Evolutionary conservation across 1,140 invertebrate genomes (phyloP).

Genomic region (Pseudomyrmex pallidus): DNA sequence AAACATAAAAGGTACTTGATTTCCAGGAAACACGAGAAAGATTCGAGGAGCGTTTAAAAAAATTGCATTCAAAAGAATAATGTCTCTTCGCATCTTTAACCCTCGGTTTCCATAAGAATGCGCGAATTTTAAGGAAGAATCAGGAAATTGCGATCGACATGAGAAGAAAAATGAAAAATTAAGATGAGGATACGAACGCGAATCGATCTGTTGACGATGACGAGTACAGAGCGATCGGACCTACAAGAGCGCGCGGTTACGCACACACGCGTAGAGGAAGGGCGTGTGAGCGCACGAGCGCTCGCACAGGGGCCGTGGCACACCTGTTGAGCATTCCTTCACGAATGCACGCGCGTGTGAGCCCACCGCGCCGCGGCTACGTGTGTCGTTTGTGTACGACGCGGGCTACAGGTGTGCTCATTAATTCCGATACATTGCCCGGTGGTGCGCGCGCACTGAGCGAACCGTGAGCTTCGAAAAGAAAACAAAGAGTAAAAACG

Average conservation of each 20-base stretch:
- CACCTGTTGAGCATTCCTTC: conserved; percentile 83
- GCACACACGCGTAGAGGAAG: conserved; percentile 46
- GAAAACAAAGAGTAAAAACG: background rate
- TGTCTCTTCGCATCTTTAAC: background rate
- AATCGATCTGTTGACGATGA: background rate
- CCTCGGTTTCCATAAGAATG: background rate
- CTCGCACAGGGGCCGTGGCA: conserved; percentile 73
- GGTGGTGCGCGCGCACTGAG: conserved; percentile 1
- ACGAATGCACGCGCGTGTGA: conserved; percentile 72
- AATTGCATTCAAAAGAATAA: background rate
- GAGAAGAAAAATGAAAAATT: background rate
- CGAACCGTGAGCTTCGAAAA: conserved; percentile 5
- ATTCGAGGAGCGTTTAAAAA: background rate
- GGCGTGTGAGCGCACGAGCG: conserved; percentile 50
- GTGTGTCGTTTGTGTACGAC: conserved; percentile 67
- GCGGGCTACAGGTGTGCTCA: conserved; percentile 53
- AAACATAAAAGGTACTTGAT: background rate
- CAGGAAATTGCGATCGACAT: background rate
- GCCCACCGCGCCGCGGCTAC: conserved; percentile 62
- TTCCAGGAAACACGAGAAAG: background rate
- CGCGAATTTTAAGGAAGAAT: conserved; percentile 3
- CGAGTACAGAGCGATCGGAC: conserved; percentile 6
- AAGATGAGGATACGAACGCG: background rate
- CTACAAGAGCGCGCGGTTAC: conserved; percentile 36
- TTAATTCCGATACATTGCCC: conserved; percentile 43